These are phyloP conservation scores for Vimba vimba DNA, from an alignment of 2,113 vertebrate species.

Conservation along the genomic window DNA sequence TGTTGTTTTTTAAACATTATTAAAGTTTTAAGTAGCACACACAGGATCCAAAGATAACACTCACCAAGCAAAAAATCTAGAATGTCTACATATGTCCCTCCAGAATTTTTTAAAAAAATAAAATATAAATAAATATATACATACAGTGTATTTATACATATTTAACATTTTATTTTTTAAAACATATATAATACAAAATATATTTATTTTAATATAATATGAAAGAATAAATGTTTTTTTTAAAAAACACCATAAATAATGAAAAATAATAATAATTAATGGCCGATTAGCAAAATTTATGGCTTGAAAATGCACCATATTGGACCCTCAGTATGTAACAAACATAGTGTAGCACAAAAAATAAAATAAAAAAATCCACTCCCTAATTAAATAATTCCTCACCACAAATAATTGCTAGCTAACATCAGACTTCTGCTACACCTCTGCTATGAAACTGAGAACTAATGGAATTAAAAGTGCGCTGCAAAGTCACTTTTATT, in stretches of 20 bases:
- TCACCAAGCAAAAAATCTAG: background rate
- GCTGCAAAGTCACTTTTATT: conserved; percentile 17
- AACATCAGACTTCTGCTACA: background rate
- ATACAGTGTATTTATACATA: too few species aligned
- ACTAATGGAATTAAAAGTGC: background rate
- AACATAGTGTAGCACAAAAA: background rate
- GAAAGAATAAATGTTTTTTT: background rate
- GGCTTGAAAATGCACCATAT: background rate
- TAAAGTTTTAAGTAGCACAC: background rate
- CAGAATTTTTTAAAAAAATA: too few species aligned
- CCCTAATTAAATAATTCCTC: background rate
- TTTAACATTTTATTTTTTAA: too few species aligned
- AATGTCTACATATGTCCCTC: background rate
- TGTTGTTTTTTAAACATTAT: background rate
- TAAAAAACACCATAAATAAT: background rate
- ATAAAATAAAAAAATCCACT: background rate
- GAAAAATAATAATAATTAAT: background rate
- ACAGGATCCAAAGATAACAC: background rate
- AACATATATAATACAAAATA: too few species aligned
- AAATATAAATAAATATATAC: too few species aligned
- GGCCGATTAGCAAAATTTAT: background rate
- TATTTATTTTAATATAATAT: background rate
- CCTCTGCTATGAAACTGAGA: background rate
- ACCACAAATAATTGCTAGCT: background rate
- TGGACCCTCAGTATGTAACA: background rate